Evolutionary conservation across 2,113 vertebrate genomes (phyloP).

Genomic region (Caretta caretta): DNA sequence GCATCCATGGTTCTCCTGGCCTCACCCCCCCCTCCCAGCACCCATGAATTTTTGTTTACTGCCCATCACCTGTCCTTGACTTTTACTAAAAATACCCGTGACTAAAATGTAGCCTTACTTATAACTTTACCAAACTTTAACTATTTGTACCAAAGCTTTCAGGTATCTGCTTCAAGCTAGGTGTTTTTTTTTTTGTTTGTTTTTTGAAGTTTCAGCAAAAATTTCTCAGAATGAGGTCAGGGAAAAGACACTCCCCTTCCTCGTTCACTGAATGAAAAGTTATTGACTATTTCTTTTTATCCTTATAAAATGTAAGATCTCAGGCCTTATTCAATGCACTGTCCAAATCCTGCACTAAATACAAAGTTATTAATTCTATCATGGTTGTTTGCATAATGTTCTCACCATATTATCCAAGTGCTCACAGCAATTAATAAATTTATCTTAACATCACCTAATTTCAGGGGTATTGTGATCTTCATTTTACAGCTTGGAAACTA

Average conservation of each 20-base stretch:
- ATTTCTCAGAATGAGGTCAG: neutral
- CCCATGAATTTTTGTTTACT: neutral
- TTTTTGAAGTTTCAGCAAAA: neutral
- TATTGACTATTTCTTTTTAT: neutral
- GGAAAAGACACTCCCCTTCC: neutral
- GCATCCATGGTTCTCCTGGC: too few species aligned
- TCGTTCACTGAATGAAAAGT: neutral
- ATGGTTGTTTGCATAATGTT: neutral
- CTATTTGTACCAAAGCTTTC: neutral
- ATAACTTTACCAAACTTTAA: neutral
- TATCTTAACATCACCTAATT: neutral
- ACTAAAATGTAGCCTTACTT: neutral
- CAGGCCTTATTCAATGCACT: neutral
- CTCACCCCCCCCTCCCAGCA: too few species aligned
- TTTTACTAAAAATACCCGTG: too few species aligned
- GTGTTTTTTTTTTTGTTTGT: too few species aligned
- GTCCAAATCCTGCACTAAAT: neutral
- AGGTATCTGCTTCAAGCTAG: neutral
- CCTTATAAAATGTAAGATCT: neutral
- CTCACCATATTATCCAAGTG: neutral
- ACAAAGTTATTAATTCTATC: neutral
- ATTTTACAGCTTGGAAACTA: neutral
- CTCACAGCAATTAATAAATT: constrained; percentile 11
- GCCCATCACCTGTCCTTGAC: too few species aligned
- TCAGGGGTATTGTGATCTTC: neutral